Base-by-base conservation (phyloP, 2,113 vertebrate genomes). In the Morone saxatilis region DNA sequence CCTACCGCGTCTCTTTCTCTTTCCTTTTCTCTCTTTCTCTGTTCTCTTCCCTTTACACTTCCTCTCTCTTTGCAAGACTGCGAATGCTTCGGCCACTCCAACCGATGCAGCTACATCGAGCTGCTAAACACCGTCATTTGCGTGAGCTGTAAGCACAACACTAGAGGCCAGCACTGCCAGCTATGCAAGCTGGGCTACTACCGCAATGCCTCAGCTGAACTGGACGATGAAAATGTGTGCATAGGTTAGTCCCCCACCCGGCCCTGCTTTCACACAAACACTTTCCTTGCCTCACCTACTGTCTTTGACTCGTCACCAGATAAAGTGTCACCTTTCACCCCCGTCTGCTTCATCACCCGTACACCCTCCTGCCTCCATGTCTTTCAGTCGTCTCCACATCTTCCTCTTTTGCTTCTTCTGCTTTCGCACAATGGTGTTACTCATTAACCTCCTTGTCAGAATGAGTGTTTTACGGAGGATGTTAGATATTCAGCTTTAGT, bases 71-170 rank as follows among this genome's bases (percentile, higher is more conserved):
- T 97, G 96, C 97, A 98, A 99, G 98, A 98, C 94, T 99, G 98
- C 74, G 97, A 99, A 96, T 99, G 98, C 97, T 98, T 97, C 96
- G 95, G 98, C 96, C 98, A 99, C 97, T 99, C 98, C 97, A 98
- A 97, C 95, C 98, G 98, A 93, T 99, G 98, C 98, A 99, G 97
- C 98, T 99, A 98, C 97, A 97, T 99, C 96, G 97, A 99, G 96
- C 95, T 99, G 97, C 96, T 99, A 95, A 98, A 98, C 95, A 97
- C 96, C 93, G 97, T 99, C 97, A 97, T 99, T 97, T 99, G 98
- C 96, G 98, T 99, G 96, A 98, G 97, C 97, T 99, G 98, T 98
- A 99, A 98, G 95, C 98, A 99, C 98, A 99, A 99, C 97, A 99
- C 98, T 97, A 97, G 98, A 96, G 98, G 98, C 94, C 98, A 98